phyloP scores from a whole-genome alignment of 1,140 invertebrate species.

The Dinothrombium tinctorium region DNA sequence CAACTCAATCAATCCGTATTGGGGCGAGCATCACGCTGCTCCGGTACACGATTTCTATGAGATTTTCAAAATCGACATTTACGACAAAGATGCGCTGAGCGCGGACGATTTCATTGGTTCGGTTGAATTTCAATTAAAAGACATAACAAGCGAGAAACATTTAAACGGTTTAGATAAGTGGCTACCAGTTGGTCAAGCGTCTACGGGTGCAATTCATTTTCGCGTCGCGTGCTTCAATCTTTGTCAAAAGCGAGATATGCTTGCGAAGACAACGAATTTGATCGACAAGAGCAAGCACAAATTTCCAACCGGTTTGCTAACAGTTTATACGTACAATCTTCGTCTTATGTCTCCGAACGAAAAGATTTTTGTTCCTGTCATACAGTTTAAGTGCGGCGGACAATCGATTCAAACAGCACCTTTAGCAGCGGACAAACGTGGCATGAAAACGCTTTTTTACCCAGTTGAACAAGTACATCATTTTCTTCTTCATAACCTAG shows the following conservation, averaged over 20 bases:
- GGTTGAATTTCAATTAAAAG: background rate
- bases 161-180: slow-evolving; percentile 5
- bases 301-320: background rate
- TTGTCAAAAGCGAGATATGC: too few relatives aligned
- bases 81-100: background rate
- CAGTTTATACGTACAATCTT: background rate
- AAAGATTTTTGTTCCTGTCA: background rate
- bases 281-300: background rate
- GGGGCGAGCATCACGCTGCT: background rate
- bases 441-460: too few relatives aligned
- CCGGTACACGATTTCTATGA: slow-evolving; percentile 6
- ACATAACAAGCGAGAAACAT: background rate
- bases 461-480: background rate
- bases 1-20: background rate
- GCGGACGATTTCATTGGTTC: slow-evolving; percentile 5
- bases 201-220: slow-evolving; percentile 1
- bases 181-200: background rate
- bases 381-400: background rate
- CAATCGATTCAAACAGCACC: background rate
- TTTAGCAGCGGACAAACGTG: background rate
- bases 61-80: background rate
- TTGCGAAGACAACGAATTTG: too few relatives aligned
- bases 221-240: slow-evolving; percentile 1
- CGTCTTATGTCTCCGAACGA: background rate
- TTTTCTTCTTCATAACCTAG: background rate